A percentile compares a stretch with the other conserved stretches of the same genome.
Evolutionary conservation across 1,140 invertebrate species (phyloP).

Genomic region (Cotesia typhae): DNA sequence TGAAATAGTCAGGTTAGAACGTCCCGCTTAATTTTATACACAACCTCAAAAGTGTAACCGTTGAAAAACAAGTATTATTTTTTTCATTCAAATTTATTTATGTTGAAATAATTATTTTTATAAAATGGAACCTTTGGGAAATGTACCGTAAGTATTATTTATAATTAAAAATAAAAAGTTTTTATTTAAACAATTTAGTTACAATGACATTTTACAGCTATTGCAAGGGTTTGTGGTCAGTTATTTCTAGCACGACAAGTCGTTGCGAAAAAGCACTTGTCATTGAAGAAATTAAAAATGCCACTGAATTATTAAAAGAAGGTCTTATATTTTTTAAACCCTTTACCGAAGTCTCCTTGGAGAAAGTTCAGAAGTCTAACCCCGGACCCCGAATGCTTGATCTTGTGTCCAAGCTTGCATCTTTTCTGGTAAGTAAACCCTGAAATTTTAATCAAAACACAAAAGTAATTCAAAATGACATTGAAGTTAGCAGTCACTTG

Average conservation of each 20-base stretch:
- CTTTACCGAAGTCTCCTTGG: constrained; percentile 55
- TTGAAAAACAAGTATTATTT: too few species aligned
- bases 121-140: constrained; percentile 51
- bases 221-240: constrained; percentile 61
- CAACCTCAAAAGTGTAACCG: too few species aligned
- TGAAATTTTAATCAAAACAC: too few species aligned
- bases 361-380: constrained; percentile 55
- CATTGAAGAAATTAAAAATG: constrained; percentile 60
- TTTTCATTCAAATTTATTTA: not conserved
- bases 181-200: constrained; percentile 12
- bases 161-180: constrained; percentile 14
- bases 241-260: constrained; percentile 62
- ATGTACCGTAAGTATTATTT: constrained; percentile 53
- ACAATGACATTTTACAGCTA: constrained; percentile 46
- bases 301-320: constrained; percentile 55
- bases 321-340: constrained; percentile 59
- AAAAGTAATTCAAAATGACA: too few species aligned
- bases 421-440: constrained; percentile 53
- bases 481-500: too few species aligned
- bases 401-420: constrained; percentile 60
- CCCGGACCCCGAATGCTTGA: constrained; percentile 57
- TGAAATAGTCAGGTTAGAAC: too few species aligned
- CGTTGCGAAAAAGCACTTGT: constrained; percentile 61
- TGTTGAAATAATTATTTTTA: not conserved
- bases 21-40: too few species aligned